These are phyloP conservation scores for Bombus balteatus DNA, from an alignment of 1,140 invertebrate genomes.

Conservation along the genomic window DNA sequence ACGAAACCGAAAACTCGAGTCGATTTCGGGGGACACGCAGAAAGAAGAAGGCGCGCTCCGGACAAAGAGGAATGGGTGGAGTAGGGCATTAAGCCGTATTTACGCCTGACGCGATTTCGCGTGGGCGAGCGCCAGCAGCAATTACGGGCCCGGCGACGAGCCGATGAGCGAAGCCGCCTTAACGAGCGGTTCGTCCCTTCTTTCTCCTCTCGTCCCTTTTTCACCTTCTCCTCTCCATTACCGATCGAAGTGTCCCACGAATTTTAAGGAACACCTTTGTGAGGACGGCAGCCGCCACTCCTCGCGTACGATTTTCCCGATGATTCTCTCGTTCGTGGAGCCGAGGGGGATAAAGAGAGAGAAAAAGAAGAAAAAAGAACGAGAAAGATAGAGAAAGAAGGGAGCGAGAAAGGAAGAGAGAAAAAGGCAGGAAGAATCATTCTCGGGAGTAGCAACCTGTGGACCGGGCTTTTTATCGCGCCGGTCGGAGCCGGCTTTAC, in stretches of 20 bases:
- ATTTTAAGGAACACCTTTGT: slow-evolving; percentile 69
- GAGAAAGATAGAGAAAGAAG: not conserved
- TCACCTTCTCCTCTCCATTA: slow-evolving; percentile 41
- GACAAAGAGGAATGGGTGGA: slow-evolving; percentile 34
- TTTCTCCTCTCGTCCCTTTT: no score
- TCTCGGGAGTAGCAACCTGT: slow-evolving; percentile 70
- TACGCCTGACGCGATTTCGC: slow-evolving; percentile 66
- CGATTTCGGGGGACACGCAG: not conserved
- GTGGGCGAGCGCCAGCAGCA: slow-evolving; percentile 65
- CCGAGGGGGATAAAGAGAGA: slow-evolving; percentile 28
- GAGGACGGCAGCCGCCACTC: slow-evolving; percentile 55
- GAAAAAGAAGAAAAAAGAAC: not conserved
- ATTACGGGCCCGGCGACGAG: slow-evolving; percentile 59
- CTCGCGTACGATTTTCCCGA: slow-evolving; percentile 57
- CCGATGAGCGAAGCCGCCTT: slow-evolving; percentile 62
- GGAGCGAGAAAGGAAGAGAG: slow-evolving; percentile 37
- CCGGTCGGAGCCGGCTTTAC: slow-evolving; percentile 70
- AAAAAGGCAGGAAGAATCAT: slow-evolving; percentile 45
- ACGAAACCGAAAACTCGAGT: not conserved
- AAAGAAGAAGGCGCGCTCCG: not conserved
- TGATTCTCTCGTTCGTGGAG: slow-evolving; percentile 32
- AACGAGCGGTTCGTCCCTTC: slow-evolving; percentile 54
- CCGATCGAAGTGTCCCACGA: slow-evolving; percentile 68
- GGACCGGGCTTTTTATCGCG: slow-evolving; percentile 71
- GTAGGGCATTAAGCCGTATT: slow-evolving; percentile 65